These are phyloP conservation scores for Aspiorhynchus laticeps DNA, from an alignment of 2,113 vertebrate species.

Conservation along the genomic window DNA sequence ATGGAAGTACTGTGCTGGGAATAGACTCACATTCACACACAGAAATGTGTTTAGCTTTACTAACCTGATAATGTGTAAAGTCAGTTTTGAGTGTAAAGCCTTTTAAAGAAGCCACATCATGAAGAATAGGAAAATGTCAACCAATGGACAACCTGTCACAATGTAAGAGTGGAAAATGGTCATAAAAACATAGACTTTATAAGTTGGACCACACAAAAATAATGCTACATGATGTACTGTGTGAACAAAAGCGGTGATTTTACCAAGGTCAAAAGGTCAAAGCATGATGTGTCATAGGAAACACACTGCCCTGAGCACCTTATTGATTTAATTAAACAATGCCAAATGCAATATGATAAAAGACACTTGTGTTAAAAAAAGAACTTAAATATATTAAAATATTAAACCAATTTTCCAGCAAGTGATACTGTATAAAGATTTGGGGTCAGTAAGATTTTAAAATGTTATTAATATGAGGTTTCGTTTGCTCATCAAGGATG, in stretches of 20 bases:
- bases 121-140: neutral
- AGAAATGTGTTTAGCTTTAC: neutral
- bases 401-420: neutral
- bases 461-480: too few relatives aligned
- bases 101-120: neutral
- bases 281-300: neutral
- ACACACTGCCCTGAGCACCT: neutral
- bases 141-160: neutral
- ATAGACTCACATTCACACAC: neutral
- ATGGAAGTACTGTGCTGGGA: constrained; percentile 6
- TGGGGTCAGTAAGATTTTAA: neutral
- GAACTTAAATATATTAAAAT: neutral
- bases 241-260: neutral
- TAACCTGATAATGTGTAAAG: constrained; percentile 1
- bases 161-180: neutral
- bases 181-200: neutral
- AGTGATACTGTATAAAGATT: neutral
- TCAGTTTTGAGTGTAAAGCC: neutral
- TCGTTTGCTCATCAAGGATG: neutral
- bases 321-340: neutral
- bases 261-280: neutral
- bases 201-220: neutral
- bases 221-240: neutral
- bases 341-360: neutral
- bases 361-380: neutral